Conservation (phyloP, 2,888 invertebrate genomes). For the Heteropelma amictum region DNA sequence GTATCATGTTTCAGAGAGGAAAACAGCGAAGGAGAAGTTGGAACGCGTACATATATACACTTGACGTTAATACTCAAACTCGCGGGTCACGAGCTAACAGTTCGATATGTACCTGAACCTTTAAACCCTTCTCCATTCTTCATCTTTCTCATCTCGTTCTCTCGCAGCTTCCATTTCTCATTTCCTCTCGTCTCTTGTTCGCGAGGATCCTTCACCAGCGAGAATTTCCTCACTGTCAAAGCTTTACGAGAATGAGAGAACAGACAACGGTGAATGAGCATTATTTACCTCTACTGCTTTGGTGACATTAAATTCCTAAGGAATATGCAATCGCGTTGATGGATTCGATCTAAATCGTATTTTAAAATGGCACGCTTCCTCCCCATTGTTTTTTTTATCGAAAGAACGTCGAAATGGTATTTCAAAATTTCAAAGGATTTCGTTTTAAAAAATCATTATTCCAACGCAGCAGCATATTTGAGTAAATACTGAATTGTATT, state of each 20-base stretch:
- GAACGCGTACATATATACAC: too few species aligned
- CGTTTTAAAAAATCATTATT: too few species aligned
- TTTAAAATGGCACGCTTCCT: too few species aligned
- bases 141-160: background rate
- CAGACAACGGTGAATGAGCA: background rate
- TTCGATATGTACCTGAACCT: conserved; percentile 48
- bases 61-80: conserved; percentile 47
- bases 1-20: conserved; percentile 11
- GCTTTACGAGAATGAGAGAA: background rate
- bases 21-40: background rate
- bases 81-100: conserved; percentile 51
- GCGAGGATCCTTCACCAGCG: background rate
- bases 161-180: background rate
- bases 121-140: conserved; percentile 17
- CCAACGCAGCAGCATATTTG: too few species aligned
- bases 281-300: too few species aligned
- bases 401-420: too few species aligned
- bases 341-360: too few species aligned
- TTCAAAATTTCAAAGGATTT: too few species aligned
- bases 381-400: too few species aligned
- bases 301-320: too few species aligned
- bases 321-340: too few species aligned
- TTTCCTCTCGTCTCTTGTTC: background rate
- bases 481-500: background rate
- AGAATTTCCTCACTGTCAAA: background rate